These are phyloP conservation scores for Oriolus oriolus DNA, from an alignment of 2,113 vertebrate genomes.

Conservation along the genomic window DNA sequence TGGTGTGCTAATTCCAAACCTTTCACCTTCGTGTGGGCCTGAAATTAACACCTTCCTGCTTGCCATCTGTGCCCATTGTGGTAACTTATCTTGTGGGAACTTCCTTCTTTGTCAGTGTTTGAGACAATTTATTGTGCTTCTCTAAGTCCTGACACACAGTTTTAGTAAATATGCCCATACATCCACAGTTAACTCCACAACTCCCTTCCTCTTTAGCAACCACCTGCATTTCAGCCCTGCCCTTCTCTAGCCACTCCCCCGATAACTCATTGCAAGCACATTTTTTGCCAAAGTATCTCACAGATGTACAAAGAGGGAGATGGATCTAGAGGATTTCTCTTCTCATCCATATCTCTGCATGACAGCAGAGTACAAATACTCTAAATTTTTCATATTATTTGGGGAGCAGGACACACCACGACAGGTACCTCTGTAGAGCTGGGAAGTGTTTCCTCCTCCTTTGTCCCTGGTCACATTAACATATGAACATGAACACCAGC, in stretches of 20 bases:
- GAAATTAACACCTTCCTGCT: neutral
- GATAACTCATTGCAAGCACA: fast-evolving
- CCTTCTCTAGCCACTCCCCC: neutral
- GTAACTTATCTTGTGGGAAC: neutral
- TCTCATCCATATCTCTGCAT: neutral
- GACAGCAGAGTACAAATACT: neutral
- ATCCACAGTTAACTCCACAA: neutral
- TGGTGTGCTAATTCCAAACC: neutral
- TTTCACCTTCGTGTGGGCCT: fast-evolving
- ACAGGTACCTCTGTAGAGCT: neutral
- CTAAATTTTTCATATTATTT: neutral
- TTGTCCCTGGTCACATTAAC: neutral
- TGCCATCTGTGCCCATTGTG: neutral
- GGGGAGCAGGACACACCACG: neutral
- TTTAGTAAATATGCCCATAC: neutral
- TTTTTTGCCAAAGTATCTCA: neutral
- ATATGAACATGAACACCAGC: too few species aligned
- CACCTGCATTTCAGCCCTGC: neutral
- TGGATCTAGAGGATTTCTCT: neutral
- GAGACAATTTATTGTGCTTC: neutral
- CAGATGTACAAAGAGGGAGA: neutral
- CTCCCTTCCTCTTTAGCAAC: neutral
- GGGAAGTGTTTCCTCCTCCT: neutral
- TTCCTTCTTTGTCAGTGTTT: neutral
- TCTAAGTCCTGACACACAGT: neutral